Evolutionary conservation across 2,888 invertebrate genomes (phyloP).

Genomic region (Lasius platythorax): DNA sequence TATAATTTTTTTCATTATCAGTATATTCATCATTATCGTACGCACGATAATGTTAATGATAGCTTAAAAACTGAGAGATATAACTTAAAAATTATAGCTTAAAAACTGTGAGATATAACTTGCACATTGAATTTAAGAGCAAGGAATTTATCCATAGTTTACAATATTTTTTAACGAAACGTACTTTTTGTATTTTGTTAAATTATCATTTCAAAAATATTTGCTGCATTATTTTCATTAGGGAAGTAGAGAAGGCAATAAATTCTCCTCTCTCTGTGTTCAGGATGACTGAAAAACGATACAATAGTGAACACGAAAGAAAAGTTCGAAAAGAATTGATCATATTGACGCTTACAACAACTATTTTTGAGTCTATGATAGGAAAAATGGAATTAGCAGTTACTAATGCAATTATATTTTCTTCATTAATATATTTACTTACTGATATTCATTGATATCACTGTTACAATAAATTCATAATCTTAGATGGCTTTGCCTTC

Average conservation of each 20-base stretch:
- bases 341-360: not conserved
- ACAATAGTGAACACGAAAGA: not conserved
- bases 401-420: not conserved
- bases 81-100: not conserved
- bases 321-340: not conserved
- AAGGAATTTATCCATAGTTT: not conserved
- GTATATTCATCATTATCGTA: not conserved
- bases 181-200: not conserved
- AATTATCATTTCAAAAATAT: not conserved
- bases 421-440: not conserved
- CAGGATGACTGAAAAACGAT: not conserved
- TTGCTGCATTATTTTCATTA: not conserved
- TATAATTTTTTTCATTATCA: not conserved
- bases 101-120: not conserved
- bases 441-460: not conserved
- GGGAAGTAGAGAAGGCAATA: not conserved
- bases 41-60: not conserved
- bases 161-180: not conserved
- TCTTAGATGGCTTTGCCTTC: conserved; percentile 17
- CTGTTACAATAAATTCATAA: not conserved
- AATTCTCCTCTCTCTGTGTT: not conserved
- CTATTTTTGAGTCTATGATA: conserved; percentile 24
- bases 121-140: not conserved
- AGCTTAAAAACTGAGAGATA: not conserved
- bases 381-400: conserved; percentile 32